Evolutionary conservation across 2,888 invertebrate species (phyloP).

Genomic region (Trachelus tabidus): DNA sequence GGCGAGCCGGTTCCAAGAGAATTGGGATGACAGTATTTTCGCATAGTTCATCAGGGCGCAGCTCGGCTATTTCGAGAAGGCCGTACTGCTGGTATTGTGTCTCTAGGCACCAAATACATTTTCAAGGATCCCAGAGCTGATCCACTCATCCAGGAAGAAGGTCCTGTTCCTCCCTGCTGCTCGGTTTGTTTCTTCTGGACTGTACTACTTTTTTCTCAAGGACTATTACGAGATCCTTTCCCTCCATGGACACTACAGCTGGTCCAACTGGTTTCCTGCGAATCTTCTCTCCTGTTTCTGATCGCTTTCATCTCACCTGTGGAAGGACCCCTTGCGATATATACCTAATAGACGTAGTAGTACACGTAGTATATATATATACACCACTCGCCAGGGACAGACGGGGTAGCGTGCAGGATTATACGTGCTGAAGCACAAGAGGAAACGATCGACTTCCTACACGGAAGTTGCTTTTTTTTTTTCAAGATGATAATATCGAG

Average conservation of each 20-base stretch:
- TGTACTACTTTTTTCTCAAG: too few species aligned
- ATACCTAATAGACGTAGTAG: too few species aligned
- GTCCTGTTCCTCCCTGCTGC: too few species aligned
- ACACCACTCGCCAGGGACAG: not conserved
- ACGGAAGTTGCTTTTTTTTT: slow-evolving; percentile 32
- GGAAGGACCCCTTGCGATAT: not conserved
- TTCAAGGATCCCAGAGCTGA: not conserved
- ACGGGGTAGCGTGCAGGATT: slow-evolving; percentile 36
- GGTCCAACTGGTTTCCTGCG: too few species aligned
- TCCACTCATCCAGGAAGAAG: not conserved
- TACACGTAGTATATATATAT: not conserved
- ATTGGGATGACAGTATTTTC: slow-evolving; percentile 56
- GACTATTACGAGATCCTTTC: too few species aligned
- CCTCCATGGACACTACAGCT: too few species aligned
- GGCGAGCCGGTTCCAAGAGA: slow-evolving; percentile 36
- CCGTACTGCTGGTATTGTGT: slow-evolving; percentile 50
- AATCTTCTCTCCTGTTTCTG: too few species aligned
- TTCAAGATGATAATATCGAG: slow-evolving; percentile 17
- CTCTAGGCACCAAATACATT: slow-evolving; percentile 36
- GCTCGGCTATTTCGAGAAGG: slow-evolving; percentile 61
- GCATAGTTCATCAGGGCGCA: slow-evolving; percentile 49
- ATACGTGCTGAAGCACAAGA: slow-evolving; percentile 33
- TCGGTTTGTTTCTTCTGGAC: too few species aligned
- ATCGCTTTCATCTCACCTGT: too few species aligned
- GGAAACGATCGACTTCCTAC: slow-evolving; percentile 41